phyloP scores from a whole-genome alignment of 2,888 invertebrate genomes.

The Napeogenes inachia region DNA sequence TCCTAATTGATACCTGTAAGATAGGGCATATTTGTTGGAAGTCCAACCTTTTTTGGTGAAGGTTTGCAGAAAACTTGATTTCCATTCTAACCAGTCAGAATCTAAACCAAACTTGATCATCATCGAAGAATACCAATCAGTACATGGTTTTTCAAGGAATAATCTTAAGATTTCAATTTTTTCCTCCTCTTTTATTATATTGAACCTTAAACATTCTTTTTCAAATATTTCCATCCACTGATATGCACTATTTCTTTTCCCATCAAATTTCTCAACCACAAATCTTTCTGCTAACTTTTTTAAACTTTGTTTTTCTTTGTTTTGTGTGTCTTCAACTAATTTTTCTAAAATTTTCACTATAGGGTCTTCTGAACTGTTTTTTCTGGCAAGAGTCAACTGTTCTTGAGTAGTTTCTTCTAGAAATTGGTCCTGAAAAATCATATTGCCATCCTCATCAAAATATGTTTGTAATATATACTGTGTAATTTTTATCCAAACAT shows the following conservation, averaged over 20 bases:
- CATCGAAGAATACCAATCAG: constrained; percentile 27
- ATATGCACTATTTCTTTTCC: constrained; percentile 30
- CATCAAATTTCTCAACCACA: constrained; percentile 36
- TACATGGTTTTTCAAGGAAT: constrained; percentile 33
- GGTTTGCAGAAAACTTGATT: constrained; percentile 33
- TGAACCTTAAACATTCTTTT: constrained; percentile 34
- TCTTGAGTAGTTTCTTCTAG: constrained; percentile 29
- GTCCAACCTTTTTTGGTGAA: constrained; percentile 36
- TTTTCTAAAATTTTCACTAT: constrained; percentile 28
- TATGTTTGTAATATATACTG: constrained; percentile 20
- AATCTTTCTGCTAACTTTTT: constrained; percentile 34
- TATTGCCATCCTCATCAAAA: constrained; percentile 28
- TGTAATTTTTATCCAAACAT: constrained; percentile 27
- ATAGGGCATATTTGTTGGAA: constrained; percentile 30
- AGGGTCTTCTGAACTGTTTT: constrained; percentile 9
- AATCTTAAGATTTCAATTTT: constrained; percentile 36
- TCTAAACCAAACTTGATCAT: constrained; percentile 23
- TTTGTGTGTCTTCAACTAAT: constrained; percentile 22
- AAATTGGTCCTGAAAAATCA: constrained; percentile 25
- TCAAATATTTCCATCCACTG: constrained; percentile 39
- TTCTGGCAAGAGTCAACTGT: background rate
- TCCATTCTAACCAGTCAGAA: constrained; percentile 31
- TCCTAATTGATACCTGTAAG: constrained; percentile 35
- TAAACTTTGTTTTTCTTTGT: constrained; percentile 27
- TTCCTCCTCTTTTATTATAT: constrained; percentile 28